Percentiles rank a stretch among this genome's conserved stretches.
Evolutionary conservation across 2,113 vertebrate species (phyloP).

Genomic region (Cyanocitta stelleri): DNA sequence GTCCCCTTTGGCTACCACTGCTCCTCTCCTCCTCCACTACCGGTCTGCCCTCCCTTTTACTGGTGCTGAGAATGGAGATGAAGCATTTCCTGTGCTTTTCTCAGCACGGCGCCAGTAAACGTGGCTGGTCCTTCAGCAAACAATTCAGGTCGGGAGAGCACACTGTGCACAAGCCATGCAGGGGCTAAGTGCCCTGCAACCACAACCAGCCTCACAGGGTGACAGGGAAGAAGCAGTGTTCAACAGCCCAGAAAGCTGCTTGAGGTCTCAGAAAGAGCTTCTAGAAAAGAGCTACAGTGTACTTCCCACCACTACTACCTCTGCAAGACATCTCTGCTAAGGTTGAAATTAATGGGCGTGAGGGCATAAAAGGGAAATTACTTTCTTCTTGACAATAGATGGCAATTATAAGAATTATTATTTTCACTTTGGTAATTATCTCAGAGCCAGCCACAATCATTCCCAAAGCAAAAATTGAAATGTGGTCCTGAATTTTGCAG

Average conservation of each 20-base stretch:
- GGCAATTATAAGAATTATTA: not conserved
- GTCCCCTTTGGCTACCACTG: not conserved
- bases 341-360: not conserved
- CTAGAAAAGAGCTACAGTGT: not conserved
- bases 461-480: not conserved
- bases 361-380: not conserved
- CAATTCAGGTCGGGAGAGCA: not conserved
- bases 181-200: not conserved
- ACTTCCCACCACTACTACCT: not conserved
- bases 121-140: not conserved
- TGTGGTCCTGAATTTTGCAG: not conserved
- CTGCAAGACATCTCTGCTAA: not conserved
- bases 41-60: not conserved
- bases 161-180: not conserved
- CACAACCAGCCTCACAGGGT: not conserved
- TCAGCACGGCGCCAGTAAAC: fast-evolving
- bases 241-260: not conserved
- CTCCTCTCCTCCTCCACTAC: not conserved
- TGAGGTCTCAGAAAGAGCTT: not conserved
- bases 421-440: not conserved
- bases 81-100: constrained; percentile 23
- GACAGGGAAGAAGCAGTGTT: not conserved
- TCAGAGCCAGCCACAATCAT: not conserved
- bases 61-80: not conserved
- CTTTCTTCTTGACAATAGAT: not conserved